phyloP scores from a whole-genome alignment of 2,888 invertebrate species.

The Euzophera pinguis region DNA sequence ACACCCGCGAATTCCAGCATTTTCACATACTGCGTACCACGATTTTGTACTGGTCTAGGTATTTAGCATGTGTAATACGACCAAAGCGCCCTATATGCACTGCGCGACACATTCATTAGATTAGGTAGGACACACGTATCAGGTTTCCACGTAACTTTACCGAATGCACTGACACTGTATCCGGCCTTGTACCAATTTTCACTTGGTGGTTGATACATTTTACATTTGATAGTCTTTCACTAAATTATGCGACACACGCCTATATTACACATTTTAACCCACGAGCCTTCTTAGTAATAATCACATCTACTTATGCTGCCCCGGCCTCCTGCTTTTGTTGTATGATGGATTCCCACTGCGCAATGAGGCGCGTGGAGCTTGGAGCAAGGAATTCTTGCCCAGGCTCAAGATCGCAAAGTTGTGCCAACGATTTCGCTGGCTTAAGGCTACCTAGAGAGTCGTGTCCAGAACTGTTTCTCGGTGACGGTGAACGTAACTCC shows the following conservation, averaged over 20 bases:
- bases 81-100: conserved; percentile 13
- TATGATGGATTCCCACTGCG: conserved; percentile 90
- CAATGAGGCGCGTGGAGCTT: conserved; percentile 85
- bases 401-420: conserved; percentile 82
- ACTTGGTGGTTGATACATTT: conserved; percentile 13
- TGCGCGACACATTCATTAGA: conserved; percentile 14
- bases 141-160: conserved; percentile 29
- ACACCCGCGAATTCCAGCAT: conserved; percentile 27
- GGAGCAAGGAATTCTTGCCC: conserved; percentile 83
- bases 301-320: conserved; percentile 53
- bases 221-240: not conserved
- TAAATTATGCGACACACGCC: conserved; percentile 31
- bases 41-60: not conserved
- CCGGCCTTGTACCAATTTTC: conserved; percentile 22
- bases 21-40: conserved; percentile 21
- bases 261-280: conserved; percentile 38
- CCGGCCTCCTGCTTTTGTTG: conserved; percentile 81
- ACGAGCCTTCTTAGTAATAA: conserved; percentile 28
- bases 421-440: conserved; percentile 84
- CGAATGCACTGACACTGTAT: conserved; percentile 25
- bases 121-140: conserved; percentile 19
- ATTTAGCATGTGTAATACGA: not conserved
- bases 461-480: conserved; percentile 63
- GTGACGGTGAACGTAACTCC: conserved; percentile 68
- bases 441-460: conserved; percentile 77